Evolutionary conservation across 2,888 invertebrate genomes (phyloP).

Genomic region (Dermolepida albohirtum): DNA sequence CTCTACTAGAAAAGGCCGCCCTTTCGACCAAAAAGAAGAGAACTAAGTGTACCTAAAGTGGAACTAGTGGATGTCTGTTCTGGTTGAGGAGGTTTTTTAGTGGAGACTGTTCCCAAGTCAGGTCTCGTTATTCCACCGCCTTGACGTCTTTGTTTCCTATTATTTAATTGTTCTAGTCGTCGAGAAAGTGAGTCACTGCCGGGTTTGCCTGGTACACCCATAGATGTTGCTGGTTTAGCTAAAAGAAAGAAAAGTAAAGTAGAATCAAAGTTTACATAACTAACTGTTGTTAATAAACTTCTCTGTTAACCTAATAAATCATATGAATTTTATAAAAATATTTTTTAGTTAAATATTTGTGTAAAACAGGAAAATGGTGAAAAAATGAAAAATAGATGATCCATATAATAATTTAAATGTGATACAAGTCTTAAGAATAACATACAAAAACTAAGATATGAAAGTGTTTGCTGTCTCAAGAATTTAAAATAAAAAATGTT

Average conservation of each 20-base stretch:
- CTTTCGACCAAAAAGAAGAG: slow-evolving; percentile 85
- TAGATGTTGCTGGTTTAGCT: slow-evolving; percentile 59
- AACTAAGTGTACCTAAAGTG: slow-evolving; percentile 80
- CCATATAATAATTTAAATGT: too few relatives aligned
- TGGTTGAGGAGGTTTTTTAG: slow-evolving; percentile 59
- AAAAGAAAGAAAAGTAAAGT: slow-evolving; percentile 27
- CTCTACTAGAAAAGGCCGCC: slow-evolving; percentile 78
- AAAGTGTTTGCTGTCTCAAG: too few relatives aligned
- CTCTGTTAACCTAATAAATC: too few relatives aligned
- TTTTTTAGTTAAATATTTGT: too few relatives aligned
- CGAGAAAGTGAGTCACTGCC: slow-evolving; percentile 70
- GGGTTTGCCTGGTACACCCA: slow-evolving; percentile 73
- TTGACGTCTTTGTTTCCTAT: slow-evolving; percentile 68
- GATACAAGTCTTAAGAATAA: too few relatives aligned
- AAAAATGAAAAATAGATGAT: too few relatives aligned
- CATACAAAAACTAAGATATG: too few relatives aligned
- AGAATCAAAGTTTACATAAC: neutral
- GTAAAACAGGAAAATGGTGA: too few relatives aligned
- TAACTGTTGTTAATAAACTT: too few relatives aligned
- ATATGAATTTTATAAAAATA: too few relatives aligned
- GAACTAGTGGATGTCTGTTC: slow-evolving; percentile 49
- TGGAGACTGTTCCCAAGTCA: slow-evolving; percentile 70
- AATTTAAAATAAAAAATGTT: too few relatives aligned
- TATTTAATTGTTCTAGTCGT: slow-evolving; percentile 65
- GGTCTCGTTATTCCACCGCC: slow-evolving; percentile 69